Conservation (phyloP, 1,140 invertebrate genomes). For the Apis florea region DNA sequence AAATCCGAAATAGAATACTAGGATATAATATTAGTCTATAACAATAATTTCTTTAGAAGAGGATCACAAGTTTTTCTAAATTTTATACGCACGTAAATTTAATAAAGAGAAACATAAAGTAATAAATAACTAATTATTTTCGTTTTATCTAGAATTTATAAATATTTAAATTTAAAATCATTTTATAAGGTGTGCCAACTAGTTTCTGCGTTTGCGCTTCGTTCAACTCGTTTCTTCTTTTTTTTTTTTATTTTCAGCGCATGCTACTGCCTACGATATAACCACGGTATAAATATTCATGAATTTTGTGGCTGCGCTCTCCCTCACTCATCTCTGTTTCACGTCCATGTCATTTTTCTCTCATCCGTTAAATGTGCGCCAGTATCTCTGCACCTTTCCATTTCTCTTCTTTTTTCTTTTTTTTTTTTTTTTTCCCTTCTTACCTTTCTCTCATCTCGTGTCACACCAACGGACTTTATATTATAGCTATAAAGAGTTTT, state of each 20-base stretch:
- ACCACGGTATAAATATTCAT: slow-evolving; percentile 70
- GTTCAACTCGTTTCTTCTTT: neutral
- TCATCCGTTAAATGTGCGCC: slow-evolving; percentile 19
- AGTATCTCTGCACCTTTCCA: neutral
- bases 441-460: slow-evolving; percentile 4
- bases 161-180: too few relatives aligned
- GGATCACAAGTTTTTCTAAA: neutral
- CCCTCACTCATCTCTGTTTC: slow-evolving; percentile 26
- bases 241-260: slow-evolving; percentile 33
- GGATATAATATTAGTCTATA: too few relatives aligned
- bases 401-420: neutral
- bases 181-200: neutral
- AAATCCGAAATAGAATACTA: too few relatives aligned
- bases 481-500: neutral
- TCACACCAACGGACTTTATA: neutral
- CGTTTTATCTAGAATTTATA: too few relatives aligned
- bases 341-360: slow-evolving; percentile 27
- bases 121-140: too few relatives aligned
- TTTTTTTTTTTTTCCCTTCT: slow-evolving; percentile 1
- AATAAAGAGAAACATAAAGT: too few relatives aligned
- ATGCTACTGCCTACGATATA: slow-evolving; percentile 52
- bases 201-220: neutral
- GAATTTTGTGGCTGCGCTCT: slow-evolving; percentile 23
- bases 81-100: neutral
- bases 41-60: too few relatives aligned